Evolutionary conservation across 2,797 vertebrate species (phyloP).

Genomic region (Gymnoscopelus microlampas): DNA sequence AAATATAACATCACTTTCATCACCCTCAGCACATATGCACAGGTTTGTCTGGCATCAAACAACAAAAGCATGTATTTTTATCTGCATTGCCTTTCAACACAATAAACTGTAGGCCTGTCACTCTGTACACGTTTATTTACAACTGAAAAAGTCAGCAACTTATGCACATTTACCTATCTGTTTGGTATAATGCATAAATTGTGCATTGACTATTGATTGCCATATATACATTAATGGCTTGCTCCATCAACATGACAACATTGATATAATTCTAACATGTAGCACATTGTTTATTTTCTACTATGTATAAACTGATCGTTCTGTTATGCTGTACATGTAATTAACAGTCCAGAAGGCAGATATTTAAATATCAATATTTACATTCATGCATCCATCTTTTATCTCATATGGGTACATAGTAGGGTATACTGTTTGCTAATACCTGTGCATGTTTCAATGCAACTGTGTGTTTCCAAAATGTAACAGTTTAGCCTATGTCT

Average conservation of each 20-base stretch:
- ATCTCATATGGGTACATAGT: slow-evolving; percentile 75
- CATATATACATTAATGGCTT: slow-evolving; percentile 89
- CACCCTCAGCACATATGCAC: slow-evolving; percentile 13
- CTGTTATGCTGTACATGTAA: slow-evolving; percentile 82
- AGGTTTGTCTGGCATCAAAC: slow-evolving; percentile 21
- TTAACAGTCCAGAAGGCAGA: slow-evolving; percentile 89
- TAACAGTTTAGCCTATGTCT: slow-evolving; percentile 74
- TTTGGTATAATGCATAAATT: slow-evolving; percentile 88
- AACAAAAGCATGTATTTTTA: slow-evolving; percentile 15
- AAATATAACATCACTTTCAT: slow-evolving; percentile 52
- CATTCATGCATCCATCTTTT: slow-evolving; percentile 91
- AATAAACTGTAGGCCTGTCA: slow-evolving; percentile 53
- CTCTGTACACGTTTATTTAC: slow-evolving; percentile 95
- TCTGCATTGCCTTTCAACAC: slow-evolving; percentile 41
- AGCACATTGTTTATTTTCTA: slow-evolving; percentile 78
- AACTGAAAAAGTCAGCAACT: slow-evolving; percentile 92
- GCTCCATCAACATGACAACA: slow-evolving; percentile 87
- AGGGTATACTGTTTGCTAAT: slow-evolving; percentile 72
- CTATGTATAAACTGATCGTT: slow-evolving; percentile 83
- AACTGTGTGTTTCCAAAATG: slow-evolving; percentile 72
- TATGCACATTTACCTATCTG: slow-evolving; percentile 80
- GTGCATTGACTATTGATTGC: slow-evolving; percentile 86
- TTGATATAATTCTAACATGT: slow-evolving; percentile 79
- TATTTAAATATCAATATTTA: slow-evolving; percentile 87
- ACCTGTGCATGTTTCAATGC: slow-evolving; percentile 74